Evolutionary conservation across 1,140 invertebrate species (phyloP), one percentile per base, ranked within the genome.

Genomic region (Eulimnadia texana): DNA sequence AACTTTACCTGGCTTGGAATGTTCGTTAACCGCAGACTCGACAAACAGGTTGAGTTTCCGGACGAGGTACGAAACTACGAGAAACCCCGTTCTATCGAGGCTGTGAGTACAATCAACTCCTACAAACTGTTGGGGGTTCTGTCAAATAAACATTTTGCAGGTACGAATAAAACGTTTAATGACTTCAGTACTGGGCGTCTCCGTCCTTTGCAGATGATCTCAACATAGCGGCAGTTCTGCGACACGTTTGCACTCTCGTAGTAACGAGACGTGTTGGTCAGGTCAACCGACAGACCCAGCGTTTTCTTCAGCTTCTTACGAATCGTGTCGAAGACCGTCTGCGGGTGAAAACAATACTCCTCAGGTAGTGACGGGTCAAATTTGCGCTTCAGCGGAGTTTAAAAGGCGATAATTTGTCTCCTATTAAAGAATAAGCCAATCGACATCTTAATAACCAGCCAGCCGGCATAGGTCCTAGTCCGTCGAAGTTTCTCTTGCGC

Each of bases 61-160:
- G 3, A 98, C 86, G 67, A 99, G 78, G 73, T 89, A 99, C 2
- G 90, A 84, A 54, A 85, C 81, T 55, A 99, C 88, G 0, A 99
- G 76, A 72, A 98, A 99, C 1, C 90, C 97, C 24, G 93, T 98
- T 67, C 97, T 78, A 73, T 99, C 99, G 70, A 98, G 99, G 0
- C 96, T 96, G 78, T 99, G 96, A 0, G 96, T 99, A 70, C 96
- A 99, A 72, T 99, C 97, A 28, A 99, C 86, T 52, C 79, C 91
- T 64, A 95, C 86, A 19, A 84, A 75, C 67, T 91, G 80, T 62
- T 88, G 71, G 3, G 90, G 90, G 22, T 78, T 73, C 66, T 90
- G 77, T 19, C 75, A 73, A 25, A 93, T 83, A 67, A 92, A 95
- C 54, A 81, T 81, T 33, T 79, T 77, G 63, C 90, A 90, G 47